Base-by-base conservation (phyloP, 2,113 vertebrate species). In the Pseudopipra pipra region DNA sequence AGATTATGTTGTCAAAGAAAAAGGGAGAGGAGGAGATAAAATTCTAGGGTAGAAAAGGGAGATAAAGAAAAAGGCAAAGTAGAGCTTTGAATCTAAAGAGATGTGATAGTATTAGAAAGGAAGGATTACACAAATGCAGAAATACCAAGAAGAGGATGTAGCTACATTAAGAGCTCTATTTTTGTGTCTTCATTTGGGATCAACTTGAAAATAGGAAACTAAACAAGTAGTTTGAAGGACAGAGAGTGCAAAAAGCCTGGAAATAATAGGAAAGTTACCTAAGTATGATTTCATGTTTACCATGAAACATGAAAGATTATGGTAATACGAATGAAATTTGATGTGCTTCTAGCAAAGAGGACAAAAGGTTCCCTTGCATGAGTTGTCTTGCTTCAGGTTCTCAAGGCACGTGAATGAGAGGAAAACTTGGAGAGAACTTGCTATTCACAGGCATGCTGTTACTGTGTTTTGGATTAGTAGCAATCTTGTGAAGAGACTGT, bases 71-170 rank as follows among this genome's bases (percentile, higher is more conserved):
- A 85, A 28, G 47, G 41, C 16, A 81, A 78, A 77, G 4, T 6
- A 58, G 44, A 87, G n/a, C 37, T 91, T 73, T 87, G 70, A 85
- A 30, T 71, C 18, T 56, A 52, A 49, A 67, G 28, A 83, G 19
- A 63, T 25, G 25, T 2, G 5, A 72, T 61, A 68, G 44, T 68
- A 44, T 73, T 93, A 70, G 66, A 78, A 92, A 89, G 30, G 39
- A 95, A 85, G 37, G 61, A 87, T 95, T 92, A 92, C 87, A 90
- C 15, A 77, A 92, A 86, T 33, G 12, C 30, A 52, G 47, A 87
- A 81, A 44, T 46, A 87, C 31, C 37, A 75, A 78, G 61, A 74
- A 28, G 16, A 77, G 49, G 22, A 37, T n/a, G 22, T 43, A 43
- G 11, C 33, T 66, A 55, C 41, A 30, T 12, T 67, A 67, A 37